Evolutionary conservation across 92 coral and sea anemone genomes (phyloP).

Genomic region (Pocillopora meandrina): DNA sequence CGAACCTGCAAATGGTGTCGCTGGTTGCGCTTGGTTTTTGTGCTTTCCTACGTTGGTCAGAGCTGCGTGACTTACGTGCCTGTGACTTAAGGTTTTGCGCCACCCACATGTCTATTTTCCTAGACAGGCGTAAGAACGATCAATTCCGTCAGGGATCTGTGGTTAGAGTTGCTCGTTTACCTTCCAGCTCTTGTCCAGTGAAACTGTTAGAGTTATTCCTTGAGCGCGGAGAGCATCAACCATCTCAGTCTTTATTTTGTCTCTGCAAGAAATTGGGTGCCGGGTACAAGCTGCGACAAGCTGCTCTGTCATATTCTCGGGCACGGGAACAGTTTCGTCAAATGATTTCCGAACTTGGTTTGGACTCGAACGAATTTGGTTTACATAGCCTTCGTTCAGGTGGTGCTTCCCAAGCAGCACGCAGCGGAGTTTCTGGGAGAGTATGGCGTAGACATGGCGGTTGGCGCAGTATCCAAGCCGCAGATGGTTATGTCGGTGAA

Average conservation of each 20-base stretch:
- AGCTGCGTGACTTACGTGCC: slow-evolving; percentile 45
- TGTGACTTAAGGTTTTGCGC: slow-evolving; percentile 19
- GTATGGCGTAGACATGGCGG: slow-evolving; percentile 54
- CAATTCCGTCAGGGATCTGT: slow-evolving; percentile 41
- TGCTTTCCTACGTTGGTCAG: slow-evolving; percentile 55
- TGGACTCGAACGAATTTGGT: no score
- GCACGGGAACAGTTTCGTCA: no score
- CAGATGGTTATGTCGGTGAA: slow-evolving; percentile 42
- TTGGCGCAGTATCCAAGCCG: slow-evolving; percentile 53
- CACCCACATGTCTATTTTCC: slow-evolving; percentile 31
- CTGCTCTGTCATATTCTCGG: no score
- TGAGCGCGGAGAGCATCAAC: no score
- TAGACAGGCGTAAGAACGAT: slow-evolving; percentile 28
- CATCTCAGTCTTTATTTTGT: no score
- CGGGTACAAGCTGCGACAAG: no score
- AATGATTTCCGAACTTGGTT: no score
- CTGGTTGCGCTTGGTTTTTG: slow-evolving; percentile 56
- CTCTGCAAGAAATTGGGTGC: no score
- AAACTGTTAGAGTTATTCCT: no score
- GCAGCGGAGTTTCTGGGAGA: slow-evolving; percentile 47
- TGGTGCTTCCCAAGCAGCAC: no score
- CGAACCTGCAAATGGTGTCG: slow-evolving; percentile 51
- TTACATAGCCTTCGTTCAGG: no score
- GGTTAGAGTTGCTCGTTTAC: slow-evolving; percentile 16
- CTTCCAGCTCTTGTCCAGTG: slow-evolving; percentile 29